Evolutionary conservation across 2,888 invertebrate species (phyloP).

Genomic region (Sphaeridia pumilis): DNA sequence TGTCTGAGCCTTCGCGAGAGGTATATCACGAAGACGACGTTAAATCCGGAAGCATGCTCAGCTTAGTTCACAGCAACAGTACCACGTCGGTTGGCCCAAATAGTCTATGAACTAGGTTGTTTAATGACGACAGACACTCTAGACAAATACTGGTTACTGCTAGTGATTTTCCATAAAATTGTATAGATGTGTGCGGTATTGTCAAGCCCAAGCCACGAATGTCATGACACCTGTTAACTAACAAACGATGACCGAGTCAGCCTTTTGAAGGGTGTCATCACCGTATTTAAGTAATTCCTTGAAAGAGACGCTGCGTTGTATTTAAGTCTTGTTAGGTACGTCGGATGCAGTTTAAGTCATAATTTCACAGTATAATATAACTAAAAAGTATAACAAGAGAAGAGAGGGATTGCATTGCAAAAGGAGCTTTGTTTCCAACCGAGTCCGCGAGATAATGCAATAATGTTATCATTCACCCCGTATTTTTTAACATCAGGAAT

Average conservation of each 20-base stretch:
- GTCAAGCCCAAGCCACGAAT: neutral
- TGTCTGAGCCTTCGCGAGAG: constrained; percentile 81
- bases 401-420: neutral
- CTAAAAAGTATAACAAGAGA: too few species aligned
- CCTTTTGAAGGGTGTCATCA: neutral
- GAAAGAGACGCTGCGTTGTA: neutral
- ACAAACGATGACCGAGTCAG: neutral
- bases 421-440: neutral
- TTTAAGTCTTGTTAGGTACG: neutral
- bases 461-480: neutral
- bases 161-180: neutral
- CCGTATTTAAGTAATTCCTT: constrained; percentile 1
- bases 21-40: constrained; percentile 83
- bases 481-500: neutral
- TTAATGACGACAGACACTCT: neutral
- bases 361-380: too few species aligned
- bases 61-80: constrained; percentile 89
- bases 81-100: constrained; percentile 71
- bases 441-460: neutral
- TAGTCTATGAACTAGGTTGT: constrained; percentile 33
- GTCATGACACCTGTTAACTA: constrained; percentile 3
- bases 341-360: neutral
- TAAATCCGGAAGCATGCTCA: constrained; percentile 80
- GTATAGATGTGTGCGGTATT: neutral
- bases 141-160: neutral